A percentile compares a stretch with the other conserved stretches of the same genome.
These are phyloP conservation scores for Malurus splendens DNA, from an alignment of 2,797 vertebrate species.

Conservation along the genomic window DNA sequence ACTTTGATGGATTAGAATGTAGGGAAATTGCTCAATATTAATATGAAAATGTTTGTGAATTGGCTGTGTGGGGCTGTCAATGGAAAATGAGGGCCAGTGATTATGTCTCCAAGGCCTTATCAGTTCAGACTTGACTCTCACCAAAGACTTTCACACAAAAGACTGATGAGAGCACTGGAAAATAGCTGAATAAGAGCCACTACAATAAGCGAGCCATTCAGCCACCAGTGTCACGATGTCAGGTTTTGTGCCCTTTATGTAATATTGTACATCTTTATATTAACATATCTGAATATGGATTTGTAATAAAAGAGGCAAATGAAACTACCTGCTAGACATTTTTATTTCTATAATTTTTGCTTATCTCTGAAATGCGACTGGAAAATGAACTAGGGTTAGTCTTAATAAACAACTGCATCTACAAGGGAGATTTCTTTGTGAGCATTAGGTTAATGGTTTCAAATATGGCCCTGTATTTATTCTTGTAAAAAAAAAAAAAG, in stretches of 20 bases:
- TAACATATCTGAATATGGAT: constrained; percentile 83
- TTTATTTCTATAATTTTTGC: constrained; percentile 40
- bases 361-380: constrained; percentile 22
- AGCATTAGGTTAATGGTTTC: neutral
- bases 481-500: neutral
- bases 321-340: constrained; percentile 9
- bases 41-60: constrained; percentile 97
- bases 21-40: constrained; percentile 98
- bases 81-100: constrained; percentile 74
- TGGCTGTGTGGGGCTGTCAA: constrained; percentile 73
- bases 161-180: constrained; percentile 77
- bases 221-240: constrained; percentile 42
- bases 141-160: constrained; percentile 82
- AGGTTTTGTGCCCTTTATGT: constrained; percentile 78
- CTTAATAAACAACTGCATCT: neutral
- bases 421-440: neutral
- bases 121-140: constrained; percentile 75
- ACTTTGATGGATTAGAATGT: constrained; percentile 99
- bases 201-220: constrained; percentile 55
- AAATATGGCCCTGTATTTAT: neutral
- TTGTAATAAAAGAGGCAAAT: constrained; percentile 72
- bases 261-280: constrained; percentile 88
- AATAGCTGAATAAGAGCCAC: constrained; percentile 70
- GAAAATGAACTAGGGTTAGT: neutral
- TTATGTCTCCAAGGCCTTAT: constrained; percentile 77